Evolutionary conservation across 2,888 invertebrate species (phyloP), one percentile per base, ranked within the genome.

Genomic region (Drosophila aldrichi): DNA sequence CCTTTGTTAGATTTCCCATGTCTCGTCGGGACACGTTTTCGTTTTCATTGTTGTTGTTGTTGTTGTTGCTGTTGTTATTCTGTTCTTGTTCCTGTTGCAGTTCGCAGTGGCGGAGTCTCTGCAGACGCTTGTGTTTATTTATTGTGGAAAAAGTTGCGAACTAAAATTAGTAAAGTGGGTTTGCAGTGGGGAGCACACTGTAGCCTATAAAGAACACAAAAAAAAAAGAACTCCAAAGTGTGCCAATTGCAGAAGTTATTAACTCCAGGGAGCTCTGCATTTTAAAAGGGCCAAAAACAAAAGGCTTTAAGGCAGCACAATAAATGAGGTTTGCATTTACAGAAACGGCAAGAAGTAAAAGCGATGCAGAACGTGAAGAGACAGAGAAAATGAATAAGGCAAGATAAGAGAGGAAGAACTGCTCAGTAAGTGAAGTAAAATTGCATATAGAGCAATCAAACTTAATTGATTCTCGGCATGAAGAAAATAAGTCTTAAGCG

Each of bases 101-200:
- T 64, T 67, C 57, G 43, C 66, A 34, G 40, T 49, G 74, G 43
- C 66, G 36, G 40, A 57, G 77, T 84, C 85, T 64, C 85, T 52
- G 61, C 61, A 83, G 85, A 89, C 74, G 67, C 55, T 75, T 55
- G 56, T 77, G 77, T 72, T 79, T 83, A 81, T 81, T 85, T 83
- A 86, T 89, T 75, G 81, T 81, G 72, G 67, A 74, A 88, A 88
- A 88, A 88, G 86, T 88, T 89, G 43, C 72, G 63, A 83, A 79
- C 84, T 89, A 67, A 84, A 84, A 84, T 84, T 84, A 85, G 88
- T 82, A 77, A 85, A 88, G 70, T 79, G 70, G 56, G 48, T 77
- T 62, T 59, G 62, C 56, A 46, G 41, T 34, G 32, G 51, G 52
- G 58, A 54, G 54, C 12, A 25, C 51, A 62, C 63, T 66, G 72